Evolutionary conservation across 2,888 invertebrate species (phyloP), one percentile per base, ranked within the genome.

Genomic region (Ornithoptera priamus): DNA sequence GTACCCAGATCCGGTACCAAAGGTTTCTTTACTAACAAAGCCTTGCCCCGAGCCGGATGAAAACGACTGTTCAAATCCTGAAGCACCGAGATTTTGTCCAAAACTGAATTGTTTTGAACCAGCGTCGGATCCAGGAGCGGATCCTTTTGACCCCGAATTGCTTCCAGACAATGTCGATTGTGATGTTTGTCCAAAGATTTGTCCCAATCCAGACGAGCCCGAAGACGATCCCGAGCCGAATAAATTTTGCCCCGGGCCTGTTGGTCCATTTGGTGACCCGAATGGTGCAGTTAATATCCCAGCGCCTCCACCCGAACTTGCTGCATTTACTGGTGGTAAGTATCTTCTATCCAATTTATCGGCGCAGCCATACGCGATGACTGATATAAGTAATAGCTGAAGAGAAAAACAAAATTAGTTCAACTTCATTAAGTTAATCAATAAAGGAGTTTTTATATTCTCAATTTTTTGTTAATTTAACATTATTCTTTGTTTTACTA

Each of bases 331-430:
- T n/a, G 92, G 92, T 59, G 92, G 92, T 36, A 92, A 82, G 76
- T 92, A 92, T 10, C 88, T 85, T 74, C 90, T 83, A 75, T 92
- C 92, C 74, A 92, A 78, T 74, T 92, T 92, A 71, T 84, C 92
- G 72, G 88, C 90, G 85, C 86, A 87, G 79, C 87, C 81, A 78
- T 78, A 87, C 66, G 89, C 89, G 83, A 91, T 77, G 73, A 92
- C 76, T 66, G 89, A 84, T 80, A 91, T 73, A 70, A 91, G 77
- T 77, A 92, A 76, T 72, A 92, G 74, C 92, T 92, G 90, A 68
- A 87, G 89, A 46, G 15, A 42, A 46, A 62, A 22, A 22, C 7
- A 60, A 53, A 62, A 60, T 10, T 39, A 39, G 39, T 39, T 39
- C 1, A 10, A 1, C 10, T 10, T 39, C 39, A 39, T 39, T 39